These are phyloP conservation scores for Embidobia sp. DNA, from an alignment of 2,888 invertebrate genomes.

Conservation along the genomic window DNA sequence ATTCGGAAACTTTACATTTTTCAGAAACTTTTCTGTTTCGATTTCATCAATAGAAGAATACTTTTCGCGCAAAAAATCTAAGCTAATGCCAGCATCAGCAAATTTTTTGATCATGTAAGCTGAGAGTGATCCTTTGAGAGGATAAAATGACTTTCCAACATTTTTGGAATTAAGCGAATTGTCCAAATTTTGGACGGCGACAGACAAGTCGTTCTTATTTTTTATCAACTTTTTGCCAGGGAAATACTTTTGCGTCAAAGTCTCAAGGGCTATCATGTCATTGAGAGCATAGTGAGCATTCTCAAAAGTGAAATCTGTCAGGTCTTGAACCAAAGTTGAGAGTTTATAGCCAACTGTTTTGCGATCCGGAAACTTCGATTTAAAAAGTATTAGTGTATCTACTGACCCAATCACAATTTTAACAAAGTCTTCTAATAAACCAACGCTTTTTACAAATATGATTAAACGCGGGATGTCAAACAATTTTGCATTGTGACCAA, in stretches of 20 bases:
- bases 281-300: conserved; percentile 13
- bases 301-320: conserved; percentile 9
- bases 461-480: conserved; percentile 22
- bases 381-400: conserved; percentile 19
- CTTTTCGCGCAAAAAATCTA: conserved; percentile 6
- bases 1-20: conserved; percentile 17
- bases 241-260: conserved; percentile 10
- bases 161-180: conserved; percentile 14
- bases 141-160: conserved; percentile 1
- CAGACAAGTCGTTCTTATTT: conserved; percentile 8
- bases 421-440: conserved; percentile 24
- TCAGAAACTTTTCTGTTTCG: conserved; percentile 18
- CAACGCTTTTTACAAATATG: conserved; percentile 4
- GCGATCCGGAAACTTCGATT: conserved; percentile 24
- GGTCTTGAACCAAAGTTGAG: conserved; percentile 8
- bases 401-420: conserved; percentile 8
- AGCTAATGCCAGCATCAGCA: conserved; percentile 12
- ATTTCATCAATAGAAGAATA: conserved; percentile 5
- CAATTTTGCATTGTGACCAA: conserved; percentile 20
- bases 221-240: conserved; percentile 8
- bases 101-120: conserved; percentile 26
- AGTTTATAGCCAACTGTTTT: neutral
- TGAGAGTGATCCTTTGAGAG: conserved; percentile 11
- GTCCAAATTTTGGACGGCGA: neutral
- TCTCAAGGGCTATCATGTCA: conserved; percentile 20